A percentile compares a stretch with the other conserved stretches of the same genome.
These are phyloP conservation scores for Pseudoatta argentina DNA, from an alignment of 1,140 invertebrate genomes.

Conservation along the genomic window DNA sequence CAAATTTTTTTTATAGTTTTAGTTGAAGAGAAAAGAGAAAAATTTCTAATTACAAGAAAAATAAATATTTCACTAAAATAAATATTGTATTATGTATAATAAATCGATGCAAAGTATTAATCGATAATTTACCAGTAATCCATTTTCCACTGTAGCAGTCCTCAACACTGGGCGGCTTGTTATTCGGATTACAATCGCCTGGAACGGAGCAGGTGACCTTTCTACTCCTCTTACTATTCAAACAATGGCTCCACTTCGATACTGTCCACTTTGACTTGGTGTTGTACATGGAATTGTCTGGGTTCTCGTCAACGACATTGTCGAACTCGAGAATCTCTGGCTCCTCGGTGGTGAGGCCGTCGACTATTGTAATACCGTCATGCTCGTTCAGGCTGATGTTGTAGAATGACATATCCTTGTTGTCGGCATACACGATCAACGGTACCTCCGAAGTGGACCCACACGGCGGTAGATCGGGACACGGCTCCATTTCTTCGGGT, in stretches of 20 bases:
- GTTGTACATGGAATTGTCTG: slow-evolving; percentile 79
- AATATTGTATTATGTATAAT: neutral
- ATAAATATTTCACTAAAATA: neutral
- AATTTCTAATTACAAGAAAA: slow-evolving; percentile 2
- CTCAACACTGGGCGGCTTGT: slow-evolving; percentile 73
- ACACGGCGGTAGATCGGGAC: slow-evolving; percentile 88
- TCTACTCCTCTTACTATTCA: slow-evolving; percentile 75
- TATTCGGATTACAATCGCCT: slow-evolving; percentile 77
- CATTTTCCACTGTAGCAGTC: slow-evolving; percentile 80
- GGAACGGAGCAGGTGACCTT: slow-evolving; percentile 77
- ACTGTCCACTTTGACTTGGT: slow-evolving; percentile 81
- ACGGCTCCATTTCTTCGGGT: slow-evolving; percentile 89
- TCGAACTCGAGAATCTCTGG: slow-evolving; percentile 83
- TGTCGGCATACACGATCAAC: slow-evolving; percentile 78
- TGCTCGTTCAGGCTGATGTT: slow-evolving; percentile 79
- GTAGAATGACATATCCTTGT: slow-evolving; percentile 78
- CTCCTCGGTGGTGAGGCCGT: slow-evolving; percentile 75
- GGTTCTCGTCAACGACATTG: slow-evolving; percentile 80
- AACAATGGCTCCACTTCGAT: slow-evolving; percentile 79
- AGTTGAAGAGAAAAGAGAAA: neutral
- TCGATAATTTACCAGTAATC: slow-evolving; percentile 74
- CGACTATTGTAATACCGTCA: slow-evolving; percentile 74
- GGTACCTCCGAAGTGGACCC: slow-evolving; percentile 74
- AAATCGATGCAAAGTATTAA: neutral
- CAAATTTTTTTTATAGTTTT: neutral